Evolutionary conservation across 2,888 invertebrate species (phyloP).

Genomic region (Autographa gamma): DNA sequence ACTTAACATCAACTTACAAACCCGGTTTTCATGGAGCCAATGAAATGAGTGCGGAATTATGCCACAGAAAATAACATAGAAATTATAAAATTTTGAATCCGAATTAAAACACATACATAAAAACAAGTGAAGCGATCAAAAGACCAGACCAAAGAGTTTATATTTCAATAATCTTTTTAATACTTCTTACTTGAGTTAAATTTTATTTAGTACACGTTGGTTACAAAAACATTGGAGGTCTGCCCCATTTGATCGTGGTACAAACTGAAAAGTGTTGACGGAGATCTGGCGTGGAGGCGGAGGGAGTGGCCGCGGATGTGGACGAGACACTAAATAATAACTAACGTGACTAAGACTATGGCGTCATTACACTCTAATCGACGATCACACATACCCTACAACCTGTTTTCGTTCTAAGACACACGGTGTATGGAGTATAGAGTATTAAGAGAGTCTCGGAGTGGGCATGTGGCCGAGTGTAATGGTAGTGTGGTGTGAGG

Average conservation of each 20-base stretch:
- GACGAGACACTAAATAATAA: conserved; percentile 60
- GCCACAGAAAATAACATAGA: conserved; percentile 67
- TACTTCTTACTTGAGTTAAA: conserved; percentile 2
- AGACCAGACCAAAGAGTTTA: conserved; percentile 53
- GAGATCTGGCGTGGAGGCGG: conserved; percentile 41
- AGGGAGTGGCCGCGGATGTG: conserved; percentile 50
- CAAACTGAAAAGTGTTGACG: conserved; percentile 48
- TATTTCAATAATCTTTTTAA: conserved; percentile 5
- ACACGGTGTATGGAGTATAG: conserved; percentile 10
- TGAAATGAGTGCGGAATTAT: conserved; percentile 68
- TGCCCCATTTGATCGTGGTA: conserved; percentile 61
- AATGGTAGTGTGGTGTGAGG: conserved; percentile 39
- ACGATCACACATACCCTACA: conserved; percentile 15
- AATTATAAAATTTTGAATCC: conserved; percentile 53
- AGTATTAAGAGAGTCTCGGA: conserved; percentile 1
- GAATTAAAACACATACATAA: conserved; percentile 39
- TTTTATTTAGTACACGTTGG: conserved; percentile 11
- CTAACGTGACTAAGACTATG: conserved; percentile 58
- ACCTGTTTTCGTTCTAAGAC: conserved; percentile 5
- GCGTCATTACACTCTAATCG: conserved; percentile 22
- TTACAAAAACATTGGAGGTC: conserved; percentile 42
- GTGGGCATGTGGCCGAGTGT: conserved; percentile 10
- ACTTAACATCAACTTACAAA: conserved; percentile 63
- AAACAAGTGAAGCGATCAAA: conserved; percentile 58
- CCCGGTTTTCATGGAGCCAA: conserved; percentile 64